Evolutionary conservation across 1,140 invertebrate genomes (phyloP), one percentile per base, ranked within the genome.

Genomic region (Euura saliciscinereae): DNA sequence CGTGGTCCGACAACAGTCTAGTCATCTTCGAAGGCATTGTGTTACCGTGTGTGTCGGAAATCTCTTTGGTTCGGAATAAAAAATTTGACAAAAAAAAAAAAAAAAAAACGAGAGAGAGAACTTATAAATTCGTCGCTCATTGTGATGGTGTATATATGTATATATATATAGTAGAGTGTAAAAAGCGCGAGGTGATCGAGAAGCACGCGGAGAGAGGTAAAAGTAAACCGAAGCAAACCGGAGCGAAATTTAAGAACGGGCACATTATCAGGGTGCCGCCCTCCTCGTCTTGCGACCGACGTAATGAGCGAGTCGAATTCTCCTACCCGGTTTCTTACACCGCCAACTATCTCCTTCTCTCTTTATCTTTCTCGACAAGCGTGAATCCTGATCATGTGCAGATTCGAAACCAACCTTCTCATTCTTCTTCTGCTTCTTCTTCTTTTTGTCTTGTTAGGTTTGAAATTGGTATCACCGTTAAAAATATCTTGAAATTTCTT

Each of bases 21-120:
- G 80, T 83, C 81, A 85, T 87, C 80, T 78, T 72, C 75, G 74
- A 68, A 68, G 78, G 80, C 83, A 87, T 86, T 85, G 83, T 85
- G 80, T 83, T 85, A 84, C 80, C 76, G 59, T 64, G 69, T 71
- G 69, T 44, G 3, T 5, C 28, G 28, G 28, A 28, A 28, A 28
- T 28, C 28, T 28, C 28, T 28, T 28, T 28, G 28, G 28, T 28
- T 28, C 28, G 28, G 28, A 28, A 28, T 28, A 28, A 28, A 28
- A 28, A 28, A 28, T 28, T 28, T 28, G 28, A 28, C 1, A 28
- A 28, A 28, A 28, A 28, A 28, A 1, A 43, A 44, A 13, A 66
- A 45, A 70, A 70, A 70, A 73, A 70, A 45, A 69, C 45, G 45
- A 44, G 11, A 44, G 28, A 28, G 28, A 28, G 28, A 28, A n/a